Evolutionary conservation across 2,888 invertebrate species (phyloP), one percentile per base, ranked within the genome.

Genomic region (Thereva nobilitata): DNA sequence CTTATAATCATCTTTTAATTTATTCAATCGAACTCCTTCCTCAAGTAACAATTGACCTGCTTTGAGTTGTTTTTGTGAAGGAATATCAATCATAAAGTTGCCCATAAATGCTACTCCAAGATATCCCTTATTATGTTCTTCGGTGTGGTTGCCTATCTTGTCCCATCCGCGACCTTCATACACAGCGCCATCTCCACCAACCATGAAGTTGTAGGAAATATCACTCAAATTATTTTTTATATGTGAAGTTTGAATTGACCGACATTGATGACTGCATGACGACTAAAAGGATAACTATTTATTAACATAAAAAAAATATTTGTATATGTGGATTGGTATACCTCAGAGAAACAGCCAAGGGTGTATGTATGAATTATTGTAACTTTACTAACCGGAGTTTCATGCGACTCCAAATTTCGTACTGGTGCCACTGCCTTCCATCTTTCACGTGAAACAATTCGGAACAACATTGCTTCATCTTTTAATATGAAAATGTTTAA

Each of bases 81-180:
- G 23, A 23, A 23, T 23, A 1, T 23, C 23, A 23, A 23, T 23
- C 23, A 23, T 23, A 23, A 23, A 23, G 23, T 23, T 23, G 23
- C 23, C 23, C 23, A 23, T 23, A 23, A 23, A 23, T 2, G 23
- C 23, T 23, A 23, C 23, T 23, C 23, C 23, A 1, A 23, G 2
- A 23, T 23, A 23, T 23, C 23, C 23, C 23, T 23, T 23, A 23
- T 23, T 23, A 23, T 23, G 23, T 23, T 23, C 23, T 23, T 23
- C 82, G 0, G 90, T 86, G 74, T 92, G 91, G 0, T 90, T 87
- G 0, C 92, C 92, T 52, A 86, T 78, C 66, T 77, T 76, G 70
- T 87, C 85, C 92, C 92, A 93, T 0, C 89, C 89, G 7, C 91
- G 85, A 0, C 89, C 91, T 71, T 83, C 85, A 76, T 90, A 92